These are phyloP conservation scores for Psilanteris sp. DNA, from an alignment of 1,140 invertebrate genomes.

Conservation along the genomic window DNA sequence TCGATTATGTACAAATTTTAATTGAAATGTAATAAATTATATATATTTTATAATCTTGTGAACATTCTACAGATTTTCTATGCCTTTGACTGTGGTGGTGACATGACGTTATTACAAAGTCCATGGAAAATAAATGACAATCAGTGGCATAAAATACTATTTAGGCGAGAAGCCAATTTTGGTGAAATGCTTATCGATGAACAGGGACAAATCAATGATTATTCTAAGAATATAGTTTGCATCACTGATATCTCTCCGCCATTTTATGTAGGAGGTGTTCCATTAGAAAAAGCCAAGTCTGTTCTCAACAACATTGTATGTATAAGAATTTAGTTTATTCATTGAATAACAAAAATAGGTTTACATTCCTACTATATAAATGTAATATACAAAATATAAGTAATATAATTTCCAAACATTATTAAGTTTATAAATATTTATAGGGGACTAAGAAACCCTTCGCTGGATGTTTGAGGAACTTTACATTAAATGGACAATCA, in stretches of 20 bases:
- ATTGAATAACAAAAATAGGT: too few relatives aligned
- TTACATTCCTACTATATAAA: too few relatives aligned
- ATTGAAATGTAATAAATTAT: too few relatives aligned
- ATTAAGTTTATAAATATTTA: too few relatives aligned
- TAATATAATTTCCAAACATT: too few relatives aligned
- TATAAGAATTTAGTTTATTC: too few relatives aligned
- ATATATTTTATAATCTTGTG: too few relatives aligned
- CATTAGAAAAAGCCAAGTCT: slow-evolving; percentile 62
- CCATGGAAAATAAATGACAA: slow-evolving; percentile 87
- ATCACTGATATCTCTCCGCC: slow-evolving; percentile 85
- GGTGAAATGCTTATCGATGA: slow-evolving; percentile 87
- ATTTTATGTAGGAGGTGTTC: slow-evolving; percentile 89
- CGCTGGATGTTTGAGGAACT: slow-evolving; percentile 91
- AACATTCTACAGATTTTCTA: slow-evolving; percentile 86
- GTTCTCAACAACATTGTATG: slow-evolving; percentile 71
- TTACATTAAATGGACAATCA: slow-evolving; percentile 85
- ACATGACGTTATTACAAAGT: slow-evolving; percentile 82
- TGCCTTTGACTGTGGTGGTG: slow-evolving; percentile 87
- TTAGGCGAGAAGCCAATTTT: slow-evolving; percentile 81
- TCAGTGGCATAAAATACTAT: slow-evolving; percentile 90
- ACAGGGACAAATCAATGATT: slow-evolving; percentile 80
- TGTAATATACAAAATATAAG: too few relatives aligned
- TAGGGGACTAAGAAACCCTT: slow-evolving; percentile 85
- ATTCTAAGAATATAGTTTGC: slow-evolving; percentile 80
- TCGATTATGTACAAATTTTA: too few relatives aligned